phyloP scores from a whole-genome alignment of 2,797 vertebrate species.

The Malurus splendens region DNA sequence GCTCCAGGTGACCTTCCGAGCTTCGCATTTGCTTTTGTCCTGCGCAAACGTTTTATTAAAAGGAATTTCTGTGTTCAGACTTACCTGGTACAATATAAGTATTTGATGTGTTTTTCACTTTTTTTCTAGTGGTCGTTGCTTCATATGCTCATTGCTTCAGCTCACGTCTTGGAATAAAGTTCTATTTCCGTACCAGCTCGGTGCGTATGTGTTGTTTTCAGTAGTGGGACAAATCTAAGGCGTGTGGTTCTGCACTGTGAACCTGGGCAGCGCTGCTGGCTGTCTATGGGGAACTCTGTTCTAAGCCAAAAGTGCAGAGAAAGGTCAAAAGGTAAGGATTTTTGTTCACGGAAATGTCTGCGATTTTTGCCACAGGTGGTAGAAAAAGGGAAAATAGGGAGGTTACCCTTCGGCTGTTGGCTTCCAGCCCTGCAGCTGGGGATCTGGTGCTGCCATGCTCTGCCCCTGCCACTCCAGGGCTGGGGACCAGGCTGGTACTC shows the following conservation, averaged over 20 bases:
- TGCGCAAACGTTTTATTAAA: not conserved
- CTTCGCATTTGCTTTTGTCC: not conserved
- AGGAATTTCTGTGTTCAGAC: not conserved
- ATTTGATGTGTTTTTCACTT: not conserved
- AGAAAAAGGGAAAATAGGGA: not conserved
- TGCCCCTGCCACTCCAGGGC: not conserved
- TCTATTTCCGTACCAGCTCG: not conserved
- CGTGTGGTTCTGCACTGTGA: not conserved
- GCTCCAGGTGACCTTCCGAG: not conserved
- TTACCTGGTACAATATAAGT: not conserved
- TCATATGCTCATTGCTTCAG: conserved; percentile 34
- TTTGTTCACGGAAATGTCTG: not conserved
- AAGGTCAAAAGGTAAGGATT: conserved; percentile 20
- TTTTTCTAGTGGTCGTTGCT: conserved; percentile 25
- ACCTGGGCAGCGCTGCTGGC: not conserved
- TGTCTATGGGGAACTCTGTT: conserved; percentile 12
- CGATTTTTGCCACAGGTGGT: not conserved
- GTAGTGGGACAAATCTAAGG: not conserved
- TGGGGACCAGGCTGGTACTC: not conserved
- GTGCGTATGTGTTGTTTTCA: conserved; percentile 14
- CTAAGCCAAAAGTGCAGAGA: conserved; percentile 6
- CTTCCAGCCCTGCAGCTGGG: not conserved
- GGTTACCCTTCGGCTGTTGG: not conserved
- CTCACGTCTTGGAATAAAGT: conserved; percentile 46
- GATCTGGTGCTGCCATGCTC: not conserved